Evolutionary conservation across 2,888 invertebrate species (phyloP), one percentile per base, ranked within the genome.

Genomic region (Mythimna vitellina): DNA sequence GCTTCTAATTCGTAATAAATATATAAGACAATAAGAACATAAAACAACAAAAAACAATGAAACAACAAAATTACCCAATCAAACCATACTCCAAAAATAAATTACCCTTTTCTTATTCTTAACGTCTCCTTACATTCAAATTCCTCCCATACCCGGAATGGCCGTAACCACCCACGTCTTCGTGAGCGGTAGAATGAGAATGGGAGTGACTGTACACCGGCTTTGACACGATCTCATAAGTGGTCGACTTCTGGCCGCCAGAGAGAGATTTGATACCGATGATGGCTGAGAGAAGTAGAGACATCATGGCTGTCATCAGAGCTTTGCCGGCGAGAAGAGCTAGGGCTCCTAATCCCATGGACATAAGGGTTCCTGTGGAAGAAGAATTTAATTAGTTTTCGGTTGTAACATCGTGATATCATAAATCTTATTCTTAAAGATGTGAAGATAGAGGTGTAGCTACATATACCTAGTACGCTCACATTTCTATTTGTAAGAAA

Each of bases 261-360:
- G 97, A 96, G 25, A 98, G 92, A 0, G 97, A 97, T 88, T 98
- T 98, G 71, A 98, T 93, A 0, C 98, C 98, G 70, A 98, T 96
- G 77, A 98, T 97, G 0, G 97, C 97, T 0, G 98, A 98, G 0
- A 98, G 93, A 82, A 98, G 97, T 0, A 98, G 95, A 0, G 98
- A 98, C 97, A 98, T 97, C 70, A 98, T 90, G 2, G 98, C 98
- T 0, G 98, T 98, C 97, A 98, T 98, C 25, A 98, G 90, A 0
- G 98, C 98, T 91, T 98, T 98, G 14, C 98, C 98, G 12, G 98
- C 98, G 53, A 98, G 95, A 64, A 98, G 94, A 0, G 98, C 98
- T 5, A 98, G 93, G 0, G 97, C 98, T 17, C 98, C 98, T 66
- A 98, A 92, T 14, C 97, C 98, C 49, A 98, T 89, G 0, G 98